Evolutionary conservation across 92 coral and sea anemone species (phyloP).

Genomic region (Phenganax marumi): DNA sequence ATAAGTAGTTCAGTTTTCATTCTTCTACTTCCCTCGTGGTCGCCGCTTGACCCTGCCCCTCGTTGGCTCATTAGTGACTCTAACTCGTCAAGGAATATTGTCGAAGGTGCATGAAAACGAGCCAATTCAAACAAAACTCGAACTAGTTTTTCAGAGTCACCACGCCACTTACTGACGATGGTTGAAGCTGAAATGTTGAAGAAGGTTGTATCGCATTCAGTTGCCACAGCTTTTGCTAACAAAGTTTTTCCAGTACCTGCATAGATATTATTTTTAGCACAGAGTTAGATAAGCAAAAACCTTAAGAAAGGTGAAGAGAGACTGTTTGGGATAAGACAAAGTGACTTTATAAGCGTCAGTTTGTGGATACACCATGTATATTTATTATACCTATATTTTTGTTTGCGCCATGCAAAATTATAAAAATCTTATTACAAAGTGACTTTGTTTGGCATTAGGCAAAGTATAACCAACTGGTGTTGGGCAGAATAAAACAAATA

Average conservation of each 20-base stretch:
- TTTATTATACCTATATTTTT: too few relatives aligned
- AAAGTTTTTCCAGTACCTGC: slow-evolving; percentile 95
- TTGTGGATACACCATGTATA: too few relatives aligned
- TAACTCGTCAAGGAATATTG: slow-evolving; percentile 93
- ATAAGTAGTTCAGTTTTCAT: slow-evolving; percentile 93
- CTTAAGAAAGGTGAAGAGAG: too few relatives aligned
- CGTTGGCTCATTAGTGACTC: slow-evolving; percentile 98
- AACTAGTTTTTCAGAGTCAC: slow-evolving; percentile 96
- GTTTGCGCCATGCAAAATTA: too few relatives aligned
- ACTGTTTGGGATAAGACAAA: too few relatives aligned
- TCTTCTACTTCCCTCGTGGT: slow-evolving; percentile 93
- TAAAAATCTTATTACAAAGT: too few relatives aligned
- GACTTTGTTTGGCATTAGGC: background rate
- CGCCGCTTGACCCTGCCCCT: slow-evolving; percentile 91
- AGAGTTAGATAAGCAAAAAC: too few relatives aligned
- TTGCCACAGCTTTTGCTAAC: slow-evolving; percentile 96
- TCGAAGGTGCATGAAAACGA: slow-evolving; percentile 97
- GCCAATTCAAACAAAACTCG: slow-evolving; percentile 95
- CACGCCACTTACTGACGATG: slow-evolving; percentile 98
- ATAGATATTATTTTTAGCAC: background rate
- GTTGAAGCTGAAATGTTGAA: slow-evolving; percentile 98
- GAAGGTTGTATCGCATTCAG: slow-evolving; percentile 96
- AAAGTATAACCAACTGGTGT: background rate
- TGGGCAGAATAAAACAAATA: too few relatives aligned
- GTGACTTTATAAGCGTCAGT: too few relatives aligned